Evolutionary conservation across 2,888 invertebrate genomes (phyloP).

Genomic region (Crepidodera aurea): DNA sequence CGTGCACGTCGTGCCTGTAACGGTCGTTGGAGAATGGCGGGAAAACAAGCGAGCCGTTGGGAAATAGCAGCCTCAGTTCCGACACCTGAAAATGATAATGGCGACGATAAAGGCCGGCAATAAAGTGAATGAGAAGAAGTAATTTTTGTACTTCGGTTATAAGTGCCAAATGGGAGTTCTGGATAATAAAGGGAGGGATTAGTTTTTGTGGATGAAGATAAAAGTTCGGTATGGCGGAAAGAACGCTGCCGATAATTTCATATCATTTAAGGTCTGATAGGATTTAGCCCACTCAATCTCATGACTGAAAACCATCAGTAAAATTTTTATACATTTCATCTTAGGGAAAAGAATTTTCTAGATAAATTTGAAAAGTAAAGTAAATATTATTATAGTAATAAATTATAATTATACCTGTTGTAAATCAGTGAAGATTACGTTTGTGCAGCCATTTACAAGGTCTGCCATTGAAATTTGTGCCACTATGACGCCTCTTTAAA

Average conservation of each 20-base stretch:
- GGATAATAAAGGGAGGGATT: constrained; percentile 17
- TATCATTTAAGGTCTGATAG: neutral
- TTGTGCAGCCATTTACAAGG: no score
- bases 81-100: constrained; percentile 62
- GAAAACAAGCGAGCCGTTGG: constrained; percentile 87
- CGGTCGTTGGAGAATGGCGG: constrained; percentile 82
- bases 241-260: neutral
- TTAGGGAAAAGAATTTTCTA: no score
- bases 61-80: constrained; percentile 77
- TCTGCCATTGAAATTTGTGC: no score
- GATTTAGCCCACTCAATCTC: no score
- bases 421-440: no score
- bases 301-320: no score
- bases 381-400: no score
- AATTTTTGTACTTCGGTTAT: constrained; percentile 26
- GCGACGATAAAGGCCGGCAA: constrained; percentile 13
- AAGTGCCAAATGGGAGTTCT: constrained; percentile 8
- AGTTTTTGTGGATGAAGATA: constrained; percentile 4
- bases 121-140: constrained; percentile 18
- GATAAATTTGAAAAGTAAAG: no score
- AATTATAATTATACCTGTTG: no score
- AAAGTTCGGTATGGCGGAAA: neutral
- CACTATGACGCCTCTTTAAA: no score
- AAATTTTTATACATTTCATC: no score
- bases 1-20: constrained; percentile 85